Conservation (phyloP, 1,140 invertebrate species). For the Coenobita brevimanus region DNA sequence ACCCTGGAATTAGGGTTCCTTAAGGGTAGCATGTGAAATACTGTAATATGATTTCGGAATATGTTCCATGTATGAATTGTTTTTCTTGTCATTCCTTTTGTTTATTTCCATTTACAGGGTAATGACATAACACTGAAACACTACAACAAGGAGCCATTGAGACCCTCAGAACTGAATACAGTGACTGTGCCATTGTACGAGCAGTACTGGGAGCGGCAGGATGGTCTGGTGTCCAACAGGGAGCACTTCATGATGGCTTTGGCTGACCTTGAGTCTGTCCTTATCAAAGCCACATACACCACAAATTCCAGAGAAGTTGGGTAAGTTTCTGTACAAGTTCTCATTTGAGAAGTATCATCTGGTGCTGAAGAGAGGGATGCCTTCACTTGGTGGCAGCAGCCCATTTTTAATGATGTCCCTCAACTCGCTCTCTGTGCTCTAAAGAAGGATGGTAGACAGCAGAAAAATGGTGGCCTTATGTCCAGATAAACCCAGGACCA, state of each 20-base stretch:
- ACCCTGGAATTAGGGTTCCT: too few relatives aligned
- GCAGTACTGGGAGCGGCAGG: slow-evolving; percentile 86
- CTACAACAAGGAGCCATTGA: slow-evolving; percentile 77
- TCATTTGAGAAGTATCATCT: too few relatives aligned
- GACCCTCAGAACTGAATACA: slow-evolving; percentile 79
- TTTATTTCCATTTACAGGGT: slow-evolving; percentile 76
- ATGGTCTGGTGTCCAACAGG: slow-evolving; percentile 86
- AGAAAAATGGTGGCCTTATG: too few relatives aligned
- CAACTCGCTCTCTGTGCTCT: too few relatives aligned
- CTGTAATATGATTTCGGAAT: too few relatives aligned
- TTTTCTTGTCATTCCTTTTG: neutral
- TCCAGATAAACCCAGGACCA: too few relatives aligned
- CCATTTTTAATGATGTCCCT: too few relatives aligned
- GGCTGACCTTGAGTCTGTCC: slow-evolving; percentile 88
- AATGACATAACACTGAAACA: slow-evolving; percentile 86
- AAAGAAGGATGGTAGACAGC: too few relatives aligned
- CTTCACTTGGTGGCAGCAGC: too few relatives aligned
- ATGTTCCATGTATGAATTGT: neutral
- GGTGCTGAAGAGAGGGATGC: too few relatives aligned
- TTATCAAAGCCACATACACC: slow-evolving; percentile 95
- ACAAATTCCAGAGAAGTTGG: slow-evolving; percentile 84
- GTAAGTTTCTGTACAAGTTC: slow-evolving; percentile 75
- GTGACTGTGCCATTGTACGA: slow-evolving; percentile 85
- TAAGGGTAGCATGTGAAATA: too few relatives aligned
- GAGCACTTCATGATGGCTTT: slow-evolving; percentile 94